Base-by-base conservation (phyloP, 30 jellyfish, hydroid and myxozoan genomes). In the Sanderia malayensis region DNA sequence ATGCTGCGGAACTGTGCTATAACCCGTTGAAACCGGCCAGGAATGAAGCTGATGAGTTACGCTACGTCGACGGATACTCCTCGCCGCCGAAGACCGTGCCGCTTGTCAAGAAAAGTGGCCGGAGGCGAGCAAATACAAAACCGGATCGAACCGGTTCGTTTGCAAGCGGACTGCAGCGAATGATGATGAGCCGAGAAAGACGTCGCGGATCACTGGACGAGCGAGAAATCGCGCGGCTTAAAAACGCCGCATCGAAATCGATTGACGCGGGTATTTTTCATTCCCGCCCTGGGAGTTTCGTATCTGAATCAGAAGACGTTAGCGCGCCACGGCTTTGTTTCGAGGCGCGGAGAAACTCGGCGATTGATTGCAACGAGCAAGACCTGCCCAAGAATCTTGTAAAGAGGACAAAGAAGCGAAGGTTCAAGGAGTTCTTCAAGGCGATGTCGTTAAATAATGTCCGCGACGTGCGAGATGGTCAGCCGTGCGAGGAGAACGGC, bases 101-200 rank as follows among this genome's bases (percentile, higher is more conserved):
- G 13, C 10, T 4, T 37, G 52, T 37, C 10, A 37, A 6, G 6
- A 6, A 13, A 13, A 37, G 10, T 37, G 13, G 13, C 6, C 6
- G 52, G 13, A 37, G 13, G 10, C 52, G 52, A 6, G 13, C 6
- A 13, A 13, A 13, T 4, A 4, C 80, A 4, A 62, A 46, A 30
- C 88, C 52, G 49, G 44, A 45, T 30, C 88, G 88, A 15, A 31
- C 85, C 11, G 63, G 46, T 58, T 73, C 85, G 31, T 30, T 73
- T 3, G 37, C 75, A 22, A 57, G 25, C 73, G 77, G 88, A 1
- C 19, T 76, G 32, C 88, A 76, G 41, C 77, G 88, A 25, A 31
- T 63, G 25, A 31, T 63, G 25, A 44, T 76, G 18, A 20, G 78
- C 11, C 47, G 67, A 33, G 88, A 76, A 15, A 76, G 46, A 49